Conservation (phyloP, 2,113 vertebrate genomes). For the Lamprologus ornatipinnis region DNA sequence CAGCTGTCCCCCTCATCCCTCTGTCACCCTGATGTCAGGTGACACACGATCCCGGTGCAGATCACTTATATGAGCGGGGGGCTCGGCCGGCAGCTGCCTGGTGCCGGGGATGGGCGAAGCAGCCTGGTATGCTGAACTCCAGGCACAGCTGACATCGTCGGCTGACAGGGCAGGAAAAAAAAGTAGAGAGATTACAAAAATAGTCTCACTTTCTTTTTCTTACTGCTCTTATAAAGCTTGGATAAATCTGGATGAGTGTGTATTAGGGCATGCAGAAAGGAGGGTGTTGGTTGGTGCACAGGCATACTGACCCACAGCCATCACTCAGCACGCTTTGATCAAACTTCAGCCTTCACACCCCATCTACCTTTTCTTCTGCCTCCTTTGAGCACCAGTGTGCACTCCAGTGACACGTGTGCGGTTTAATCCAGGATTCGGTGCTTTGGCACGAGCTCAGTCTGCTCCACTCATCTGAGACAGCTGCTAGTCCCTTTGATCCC, state of each 20-base stretch:
- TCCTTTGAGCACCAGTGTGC: not conserved
- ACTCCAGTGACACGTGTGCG: not conserved
- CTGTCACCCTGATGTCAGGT: slow-evolving; percentile 31
- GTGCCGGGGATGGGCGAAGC: slow-evolving; percentile 42
- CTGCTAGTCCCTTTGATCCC: slow-evolving; percentile 68
- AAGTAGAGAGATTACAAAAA: slow-evolving; percentile 52
- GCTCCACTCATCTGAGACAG: slow-evolving; percentile 49
- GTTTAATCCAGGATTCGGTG: slow-evolving; percentile 68
- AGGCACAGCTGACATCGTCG: slow-evolving; percentile 61
- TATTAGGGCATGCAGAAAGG: slow-evolving; percentile 26
- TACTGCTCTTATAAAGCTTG: slow-evolving; percentile 43
- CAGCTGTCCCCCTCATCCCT: slow-evolving; percentile 42
- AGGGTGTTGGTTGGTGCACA: not conserved
- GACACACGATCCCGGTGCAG: slow-evolving; percentile 48
- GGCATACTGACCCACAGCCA: slow-evolving; percentile 45
- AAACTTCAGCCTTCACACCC: not conserved
- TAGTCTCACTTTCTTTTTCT: slow-evolving; percentile 35
- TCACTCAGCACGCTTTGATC: not conserved
- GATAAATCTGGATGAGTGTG: slow-evolving; percentile 58
- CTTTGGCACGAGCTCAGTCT: slow-evolving; percentile 56
- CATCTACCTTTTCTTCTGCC: not conserved
- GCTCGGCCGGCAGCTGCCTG: slow-evolving; percentile 62
- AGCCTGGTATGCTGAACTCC: slow-evolving; percentile 58
- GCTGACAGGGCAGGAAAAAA: slow-evolving; percentile 2
- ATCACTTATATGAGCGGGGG: slow-evolving; percentile 37